phyloP scores from a whole-genome alignment of 2,888 invertebrate species.

The Gymnocheta viridis region DNA sequence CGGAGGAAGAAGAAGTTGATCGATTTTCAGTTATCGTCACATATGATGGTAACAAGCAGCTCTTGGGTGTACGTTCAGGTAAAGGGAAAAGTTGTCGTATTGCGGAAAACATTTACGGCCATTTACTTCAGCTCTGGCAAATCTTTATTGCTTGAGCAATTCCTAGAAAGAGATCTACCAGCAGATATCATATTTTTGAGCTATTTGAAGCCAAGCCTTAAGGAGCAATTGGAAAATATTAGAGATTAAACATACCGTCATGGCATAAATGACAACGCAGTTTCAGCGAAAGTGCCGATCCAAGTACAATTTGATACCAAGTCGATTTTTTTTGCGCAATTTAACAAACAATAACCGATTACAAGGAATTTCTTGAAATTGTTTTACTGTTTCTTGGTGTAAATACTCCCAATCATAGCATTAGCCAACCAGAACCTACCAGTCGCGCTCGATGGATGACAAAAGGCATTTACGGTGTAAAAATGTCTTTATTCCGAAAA shows the following conservation, averaged over 20 bases:
- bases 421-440: constrained; percentile 9
- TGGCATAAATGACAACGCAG: neutral
- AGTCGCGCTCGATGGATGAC: too few species aligned
- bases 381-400: neutral
- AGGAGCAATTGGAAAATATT: neutral
- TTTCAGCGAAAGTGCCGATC: neutral
- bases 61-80: neutral
- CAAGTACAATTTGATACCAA: neutral
- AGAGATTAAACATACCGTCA: neutral
- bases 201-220: neutral
- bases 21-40: too few species aligned
- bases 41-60: neutral
- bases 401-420: constrained; percentile 13
- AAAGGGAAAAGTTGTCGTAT: neutral
- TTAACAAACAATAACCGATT: too few species aligned
- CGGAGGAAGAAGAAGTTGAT: too few species aligned
- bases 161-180: too few species aligned
- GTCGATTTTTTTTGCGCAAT: neutral
- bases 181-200: too few species aligned
- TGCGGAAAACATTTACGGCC: neutral
- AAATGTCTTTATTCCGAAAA: constrained; percentile 9
- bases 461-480: neutral
- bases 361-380: too few species aligned
- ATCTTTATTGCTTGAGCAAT: neutral
- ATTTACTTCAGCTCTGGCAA: neutral